phyloP scores from a whole-genome alignment of 1,140 invertebrate genomes.

The Bombus sylvicola region DNA sequence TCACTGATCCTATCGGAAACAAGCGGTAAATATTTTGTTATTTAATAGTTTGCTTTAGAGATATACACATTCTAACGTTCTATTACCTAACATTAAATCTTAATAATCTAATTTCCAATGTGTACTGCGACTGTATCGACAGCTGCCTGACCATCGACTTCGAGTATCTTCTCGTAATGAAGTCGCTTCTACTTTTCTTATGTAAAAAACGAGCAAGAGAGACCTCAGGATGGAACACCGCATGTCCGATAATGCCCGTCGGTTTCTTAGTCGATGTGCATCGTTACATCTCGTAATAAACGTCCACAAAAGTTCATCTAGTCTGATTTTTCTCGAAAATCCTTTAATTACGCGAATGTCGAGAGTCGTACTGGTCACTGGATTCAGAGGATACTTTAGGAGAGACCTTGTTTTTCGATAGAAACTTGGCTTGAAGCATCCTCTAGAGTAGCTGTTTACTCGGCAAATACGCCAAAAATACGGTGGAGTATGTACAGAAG shows the following conservation, averaged over 20 bases:
- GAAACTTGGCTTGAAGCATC: constrained; percentile 43
- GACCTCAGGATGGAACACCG: not conserved
- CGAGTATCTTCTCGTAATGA: constrained; percentile 39
- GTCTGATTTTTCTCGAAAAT: not conserved
- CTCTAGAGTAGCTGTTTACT: constrained; percentile 65
- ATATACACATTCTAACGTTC: constrained; percentile 1
- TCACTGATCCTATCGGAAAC: not conserved
- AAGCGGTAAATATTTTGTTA: not conserved
- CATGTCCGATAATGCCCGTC: constrained; percentile 15
- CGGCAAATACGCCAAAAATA: constrained; percentile 66
- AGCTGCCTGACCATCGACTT: constrained; percentile 41
- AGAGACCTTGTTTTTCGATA: not conserved
- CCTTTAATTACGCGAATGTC: too few species aligned
- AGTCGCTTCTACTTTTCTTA: constrained; percentile 25
- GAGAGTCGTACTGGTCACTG: not conserved
- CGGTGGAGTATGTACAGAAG: constrained; percentile 51
- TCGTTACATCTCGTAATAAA: constrained; percentile 32
- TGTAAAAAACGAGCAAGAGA: not conserved
- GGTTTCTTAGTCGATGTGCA: not conserved
- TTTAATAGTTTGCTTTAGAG: constrained; percentile 15
- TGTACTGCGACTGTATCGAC: not conserved
- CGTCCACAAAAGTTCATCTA: not conserved
- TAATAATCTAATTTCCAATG: constrained; percentile 53
- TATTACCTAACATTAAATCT: constrained; percentile 53
- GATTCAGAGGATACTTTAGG: not conserved